Base-by-base conservation (phyloP, 2,797 vertebrate genomes). In the Silurus lanzhouensis region DNA sequence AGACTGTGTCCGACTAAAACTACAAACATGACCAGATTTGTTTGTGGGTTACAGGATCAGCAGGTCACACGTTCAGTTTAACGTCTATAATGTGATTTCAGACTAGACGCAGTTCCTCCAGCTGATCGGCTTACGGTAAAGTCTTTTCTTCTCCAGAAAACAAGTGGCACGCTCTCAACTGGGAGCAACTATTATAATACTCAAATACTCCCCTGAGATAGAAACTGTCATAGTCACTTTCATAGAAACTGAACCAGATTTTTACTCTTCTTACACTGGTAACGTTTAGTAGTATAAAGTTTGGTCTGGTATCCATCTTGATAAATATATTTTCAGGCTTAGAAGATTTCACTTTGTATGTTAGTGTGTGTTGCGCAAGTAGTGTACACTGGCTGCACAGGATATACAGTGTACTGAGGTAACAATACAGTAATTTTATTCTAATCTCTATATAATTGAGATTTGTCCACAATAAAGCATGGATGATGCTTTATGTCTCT, bases 1-100 rank as follows among this genome's bases (percentile, higher is more conserved):
- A 86, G 58, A 84, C 67, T 84, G 58, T 68, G 38, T 67, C 66
- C 27, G 1, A 52, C 14, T 25, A 52, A 79, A 48, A 77, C 75
- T 14, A 15, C 13, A 15, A 46, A 80, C 6, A 1, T 14, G 64
- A 22, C 0, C 48, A 57, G 80, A 57, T 81, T 31, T 57, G 80
- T 57, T n/a, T 27, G 63, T 12, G 8, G 63, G 63, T 55, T 19
- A 4, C 17, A 38, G 64, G 64, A 81, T 81, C 64, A 81, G 64
- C 58, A 79, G 76, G 76, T 77, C 75, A 77, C 22, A 25, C 48
- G 48, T 57, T 57, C 74, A 17, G 15, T 9, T n/a, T 15, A 27
- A 14, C n/a, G 52, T 76, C 74, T 27, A 13, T 57, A 7, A 27
- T 52, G 1, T 25, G 12, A 55, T 31, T 31, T 77, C 74, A 58